A percentile compares a stretch with the other conserved stretches of the same genome.
These are phyloP conservation scores for Drosophila virilis DNA, from an alignment of 1,140 invertebrate species.

Conservation along the genomic window DNA sequence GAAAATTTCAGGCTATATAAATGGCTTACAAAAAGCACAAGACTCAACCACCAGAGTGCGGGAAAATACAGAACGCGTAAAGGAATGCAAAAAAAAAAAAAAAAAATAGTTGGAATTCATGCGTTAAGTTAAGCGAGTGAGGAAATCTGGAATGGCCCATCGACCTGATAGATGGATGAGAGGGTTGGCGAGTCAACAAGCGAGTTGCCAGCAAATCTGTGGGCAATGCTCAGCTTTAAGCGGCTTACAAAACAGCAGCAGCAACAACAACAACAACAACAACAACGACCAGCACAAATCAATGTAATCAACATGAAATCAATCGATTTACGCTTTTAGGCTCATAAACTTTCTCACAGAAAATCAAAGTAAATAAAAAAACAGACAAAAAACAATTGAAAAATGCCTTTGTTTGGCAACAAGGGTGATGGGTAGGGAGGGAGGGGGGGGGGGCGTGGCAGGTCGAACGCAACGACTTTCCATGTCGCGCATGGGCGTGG, in stretches of 20 bases:
- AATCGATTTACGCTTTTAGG: conserved; percentile 73
- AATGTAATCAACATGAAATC: conserved; percentile 80
- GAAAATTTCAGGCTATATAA: too few species aligned
- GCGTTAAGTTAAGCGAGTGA: background rate
- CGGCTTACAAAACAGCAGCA: conserved; percentile 34
- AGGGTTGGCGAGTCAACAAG: background rate
- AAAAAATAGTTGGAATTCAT: too few species aligned
- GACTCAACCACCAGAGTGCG: too few species aligned
- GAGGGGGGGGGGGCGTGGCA: too few species aligned
- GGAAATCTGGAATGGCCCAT: background rate
- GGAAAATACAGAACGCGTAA: too few species aligned
- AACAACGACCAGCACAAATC: conserved; percentile 39
- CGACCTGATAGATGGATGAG: background rate
- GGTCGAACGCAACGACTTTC: background rate
- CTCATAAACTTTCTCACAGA: background rate
- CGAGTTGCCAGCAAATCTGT: background rate
- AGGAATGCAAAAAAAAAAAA: too few species aligned
- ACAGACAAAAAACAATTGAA: conserved; percentile 67
- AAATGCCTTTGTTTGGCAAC: conserved; percentile 71
- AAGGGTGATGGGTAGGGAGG: background rate
- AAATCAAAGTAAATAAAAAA: background rate
- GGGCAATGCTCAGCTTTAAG: conserved; percentile 36
- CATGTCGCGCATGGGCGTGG: conserved; percentile 32
- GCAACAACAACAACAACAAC: conserved; percentile 18
- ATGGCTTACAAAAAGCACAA: too few species aligned